Percentiles rank a stretch among this genome's conserved stretches.
phyloP scores from a whole-genome alignment of 2,888 invertebrate species.

The Oligia latruncula region DNA sequence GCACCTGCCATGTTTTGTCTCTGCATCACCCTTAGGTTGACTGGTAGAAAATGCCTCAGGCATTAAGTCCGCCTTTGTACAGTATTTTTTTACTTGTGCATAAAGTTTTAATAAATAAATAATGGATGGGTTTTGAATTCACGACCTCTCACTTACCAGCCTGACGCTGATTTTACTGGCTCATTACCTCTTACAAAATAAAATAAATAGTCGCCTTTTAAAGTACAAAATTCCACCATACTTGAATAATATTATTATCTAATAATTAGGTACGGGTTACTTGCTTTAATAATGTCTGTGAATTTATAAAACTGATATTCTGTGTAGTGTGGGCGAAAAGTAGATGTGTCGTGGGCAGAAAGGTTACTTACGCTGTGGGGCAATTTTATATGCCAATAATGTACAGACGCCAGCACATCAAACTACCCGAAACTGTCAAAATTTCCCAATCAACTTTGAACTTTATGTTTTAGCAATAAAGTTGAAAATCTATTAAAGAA shows the following conservation, averaged over 20 bases:
- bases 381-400: slow-evolving; percentile 21
- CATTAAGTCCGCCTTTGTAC: too few relatives aligned
- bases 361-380: slow-evolving; percentile 2
- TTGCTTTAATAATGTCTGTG: slow-evolving; percentile 42
- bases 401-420: too few relatives aligned
- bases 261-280: slow-evolving; percentile 13
- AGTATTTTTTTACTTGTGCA: too few relatives aligned
- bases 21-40: too few relatives aligned
- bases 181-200: not conserved
- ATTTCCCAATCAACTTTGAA: too few relatives aligned
- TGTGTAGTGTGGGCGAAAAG: slow-evolving; percentile 13
- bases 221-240: not conserved
- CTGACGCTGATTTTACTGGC: not conserved
- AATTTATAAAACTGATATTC: slow-evolving; percentile 33
- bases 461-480: too few relatives aligned
- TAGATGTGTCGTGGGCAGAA: slow-evolving; percentile 47
- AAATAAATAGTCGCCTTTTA: not conserved
- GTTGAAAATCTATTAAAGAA: too few relatives aligned
- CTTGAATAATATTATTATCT: not conserved
- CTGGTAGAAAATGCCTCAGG: too few relatives aligned
- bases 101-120: too few relatives aligned
- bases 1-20: too few relatives aligned
- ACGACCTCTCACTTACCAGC: not conserved
- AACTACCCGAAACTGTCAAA: too few relatives aligned
- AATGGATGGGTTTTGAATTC: not conserved